Conservation (phyloP, 2,113 vertebrate genomes). For the Chloroceryle aenea region DNA sequence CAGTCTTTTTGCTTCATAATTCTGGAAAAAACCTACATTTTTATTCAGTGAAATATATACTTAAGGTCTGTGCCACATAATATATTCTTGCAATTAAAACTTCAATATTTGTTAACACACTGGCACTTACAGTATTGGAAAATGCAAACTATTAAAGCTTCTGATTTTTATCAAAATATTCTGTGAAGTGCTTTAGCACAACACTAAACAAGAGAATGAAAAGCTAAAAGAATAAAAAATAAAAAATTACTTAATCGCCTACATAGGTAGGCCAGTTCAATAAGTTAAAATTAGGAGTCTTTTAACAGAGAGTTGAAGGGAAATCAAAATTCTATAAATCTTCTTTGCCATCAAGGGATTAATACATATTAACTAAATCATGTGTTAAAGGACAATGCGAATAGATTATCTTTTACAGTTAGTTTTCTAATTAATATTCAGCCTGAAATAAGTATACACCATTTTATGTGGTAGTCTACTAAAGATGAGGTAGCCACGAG, state of each 20-base stretch:
- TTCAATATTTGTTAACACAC: constrained; percentile 11
- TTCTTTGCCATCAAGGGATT: background rate
- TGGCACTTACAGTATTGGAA: background rate
- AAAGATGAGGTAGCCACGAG: background rate
- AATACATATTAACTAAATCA: background rate
- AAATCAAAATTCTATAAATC: background rate
- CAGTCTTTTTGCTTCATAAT: background rate
- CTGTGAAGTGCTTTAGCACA: background rate
- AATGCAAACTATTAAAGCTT: background rate
- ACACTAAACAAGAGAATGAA: background rate
- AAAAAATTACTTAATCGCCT: background rate
- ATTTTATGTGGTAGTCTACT: no score
- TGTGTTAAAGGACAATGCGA: background rate
- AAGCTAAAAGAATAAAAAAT: background rate
- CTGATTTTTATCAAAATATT: background rate
- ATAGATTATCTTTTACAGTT: background rate
- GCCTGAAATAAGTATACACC: background rate
- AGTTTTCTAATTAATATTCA: background rate
- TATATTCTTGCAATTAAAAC: background rate
- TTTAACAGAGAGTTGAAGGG: background rate
- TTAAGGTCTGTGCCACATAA: background rate
- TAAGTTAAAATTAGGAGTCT: background rate
- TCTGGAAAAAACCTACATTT: background rate
- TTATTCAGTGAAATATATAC: background rate
- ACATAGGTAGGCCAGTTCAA: background rate